Percentiles rank a stretch among this genome's conserved stretches.
Conservation (phyloP, 2,113 vertebrate species). For the Xiphias gladius region DNA sequence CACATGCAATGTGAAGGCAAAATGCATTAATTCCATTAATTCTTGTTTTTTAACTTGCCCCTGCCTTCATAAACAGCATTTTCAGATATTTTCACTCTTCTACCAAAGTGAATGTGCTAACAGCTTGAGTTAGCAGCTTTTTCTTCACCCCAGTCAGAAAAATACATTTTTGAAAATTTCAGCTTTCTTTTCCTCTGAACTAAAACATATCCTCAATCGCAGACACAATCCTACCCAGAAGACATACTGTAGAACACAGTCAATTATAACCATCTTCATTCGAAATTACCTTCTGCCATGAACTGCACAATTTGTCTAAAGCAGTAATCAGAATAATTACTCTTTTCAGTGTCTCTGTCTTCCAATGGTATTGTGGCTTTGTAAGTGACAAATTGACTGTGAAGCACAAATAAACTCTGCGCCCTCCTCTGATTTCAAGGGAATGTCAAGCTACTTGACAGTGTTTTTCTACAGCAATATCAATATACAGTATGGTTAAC, state of each 20-base stretch:
- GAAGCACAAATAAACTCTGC: constrained; percentile 40
- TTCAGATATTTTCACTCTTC: constrained; percentile 10
- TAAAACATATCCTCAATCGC: not conserved
- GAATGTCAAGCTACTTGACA: constrained; percentile 21
- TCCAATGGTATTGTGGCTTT: constrained; percentile 32
- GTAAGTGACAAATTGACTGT: constrained; percentile 42
- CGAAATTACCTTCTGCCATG: constrained; percentile 37
- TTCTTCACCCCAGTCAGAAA: constrained; percentile 3
- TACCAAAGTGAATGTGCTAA: constrained; percentile 5
- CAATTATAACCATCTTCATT: constrained; percentile 41
- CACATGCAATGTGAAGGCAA: constrained; percentile 30
- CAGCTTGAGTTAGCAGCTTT: constrained; percentile 17
- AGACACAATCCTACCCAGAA: not conserved
- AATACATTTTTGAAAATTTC: not conserved
- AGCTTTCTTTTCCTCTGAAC: not conserved
- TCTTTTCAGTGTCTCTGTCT: constrained; percentile 33
- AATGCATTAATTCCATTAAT: constrained; percentile 26
- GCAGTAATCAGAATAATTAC: constrained; percentile 60
- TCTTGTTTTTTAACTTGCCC: not conserved
- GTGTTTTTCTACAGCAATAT: constrained; percentile 8
- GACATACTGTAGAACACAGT: not conserved
- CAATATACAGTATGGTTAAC: not conserved
- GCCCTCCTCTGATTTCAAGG: constrained; percentile 24
- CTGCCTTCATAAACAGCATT: constrained; percentile 4
- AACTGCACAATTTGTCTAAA: constrained; percentile 32